Evolutionary conservation across 2,888 invertebrate species (phyloP), one percentile per base, ranked within the genome.

Genomic region (Euzetes globulus): DNA sequence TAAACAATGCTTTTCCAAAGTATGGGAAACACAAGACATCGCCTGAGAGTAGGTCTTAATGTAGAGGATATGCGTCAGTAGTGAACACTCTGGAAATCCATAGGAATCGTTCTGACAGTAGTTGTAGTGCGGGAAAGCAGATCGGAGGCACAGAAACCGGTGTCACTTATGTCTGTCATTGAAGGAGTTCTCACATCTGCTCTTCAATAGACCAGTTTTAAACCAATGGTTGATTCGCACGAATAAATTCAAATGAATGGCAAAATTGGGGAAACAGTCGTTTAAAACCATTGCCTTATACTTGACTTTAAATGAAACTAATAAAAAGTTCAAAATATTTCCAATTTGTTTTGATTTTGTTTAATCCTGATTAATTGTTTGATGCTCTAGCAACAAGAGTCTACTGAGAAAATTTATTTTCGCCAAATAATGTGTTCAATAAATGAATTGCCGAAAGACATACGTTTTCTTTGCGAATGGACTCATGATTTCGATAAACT

Each of bases 401-500:
- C n/a, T n/a, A 17, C n/a, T 13, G n/a, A n/a, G 13, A 47, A 47
- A 47, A 15, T 47, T 2, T 47, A 3, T 7, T 7, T 47, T 15
- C 5, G 13, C 2, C 13, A 11, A 6, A 58, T 13, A 65, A 65
- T 65, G 65, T n/a, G 17, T 37, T 65, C 29, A 65, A 19, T 7
- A 1, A 33, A 33, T 65, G 41, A 65, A 19, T 37, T 33, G 41
- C 37, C 65, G 37, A 65, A 37, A 37, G 65, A 65, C 37, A 37
- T 65, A n/a, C 9, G 19, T 9, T 65, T 65, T 37, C n/a, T 65
- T 7, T 58, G 58, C 13, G 37, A 65, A 37, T 65, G 65, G 65
- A 65, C 19, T 37, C 65, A 37, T 19, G 65, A 65, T 65, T 65
- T 65, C 19, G 65, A 65, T 9, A 65, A 65, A 65, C 37, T 65